phyloP scores from a whole-genome alignment of 2,797 vertebrate species.

The Pangasius macronema region DNA sequence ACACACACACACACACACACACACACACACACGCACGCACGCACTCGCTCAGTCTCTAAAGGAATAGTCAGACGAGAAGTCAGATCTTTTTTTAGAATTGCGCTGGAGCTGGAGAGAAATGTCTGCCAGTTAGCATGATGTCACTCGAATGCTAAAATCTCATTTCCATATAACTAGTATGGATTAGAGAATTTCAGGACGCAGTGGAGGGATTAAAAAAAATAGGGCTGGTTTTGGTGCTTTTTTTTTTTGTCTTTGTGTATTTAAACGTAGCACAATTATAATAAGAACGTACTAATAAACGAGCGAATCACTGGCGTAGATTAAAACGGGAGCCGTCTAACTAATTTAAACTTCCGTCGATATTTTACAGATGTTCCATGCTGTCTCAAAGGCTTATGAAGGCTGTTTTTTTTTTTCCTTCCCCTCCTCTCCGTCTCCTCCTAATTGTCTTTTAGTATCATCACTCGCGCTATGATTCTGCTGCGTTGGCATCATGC shows the following conservation, averaged over 20 bases:
- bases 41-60: constrained; percentile 16
- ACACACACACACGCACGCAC: not conserved
- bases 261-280: no score
- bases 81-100: constrained; percentile 26
- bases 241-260: not conserved
- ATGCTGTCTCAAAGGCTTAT: no score
- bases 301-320: no score
- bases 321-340: no score
- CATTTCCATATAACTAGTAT: not conserved
- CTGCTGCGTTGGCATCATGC: constrained; percentile 4
- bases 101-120: constrained; percentile 1
- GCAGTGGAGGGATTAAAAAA: not conserved
- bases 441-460: constrained; percentile 9
- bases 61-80: constrained; percentile 36
- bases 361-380: not conserved
- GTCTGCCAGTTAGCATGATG: constrained; percentile 35
- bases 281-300: not conserved
- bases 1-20: not conserved
- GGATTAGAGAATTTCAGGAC: not conserved
- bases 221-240: not conserved
- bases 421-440: accelerated
- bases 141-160: not conserved
- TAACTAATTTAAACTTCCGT: not conserved
- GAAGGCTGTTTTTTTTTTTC: not conserved
- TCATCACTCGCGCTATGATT: not conserved